These are phyloP conservation scores for Nematopogon swammerdamellus DNA, from an alignment of 2,888 invertebrate species.

Conservation along the genomic window DNA sequence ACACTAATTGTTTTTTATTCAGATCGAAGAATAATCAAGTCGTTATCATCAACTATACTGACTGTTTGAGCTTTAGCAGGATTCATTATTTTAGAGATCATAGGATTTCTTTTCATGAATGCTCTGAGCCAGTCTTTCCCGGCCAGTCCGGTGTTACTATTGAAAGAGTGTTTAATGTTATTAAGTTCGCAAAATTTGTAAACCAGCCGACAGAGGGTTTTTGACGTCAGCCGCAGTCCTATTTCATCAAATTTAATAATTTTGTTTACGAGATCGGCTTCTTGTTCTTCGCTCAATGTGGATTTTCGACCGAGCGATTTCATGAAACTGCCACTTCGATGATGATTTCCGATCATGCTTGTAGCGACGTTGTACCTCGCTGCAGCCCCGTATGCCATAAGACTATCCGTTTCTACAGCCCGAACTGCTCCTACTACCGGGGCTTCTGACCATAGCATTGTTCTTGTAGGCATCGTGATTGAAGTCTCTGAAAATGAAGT, in stretches of 20 bases:
- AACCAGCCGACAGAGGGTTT: slow-evolving; percentile 10
- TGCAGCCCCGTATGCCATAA: slow-evolving; percentile 13
- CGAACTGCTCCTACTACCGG: slow-evolving; percentile 2
- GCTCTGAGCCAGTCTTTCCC: slow-evolving; percentile 15
- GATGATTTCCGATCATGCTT: slow-evolving; percentile 15
- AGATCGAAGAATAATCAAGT: no score
- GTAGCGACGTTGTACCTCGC: slow-evolving; percentile 15
- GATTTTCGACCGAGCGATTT: slow-evolving; percentile 14
- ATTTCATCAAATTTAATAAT: slow-evolving; percentile 11
- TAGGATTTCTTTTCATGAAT: slow-evolving; percentile 14
- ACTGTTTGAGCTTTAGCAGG: slow-evolving; percentile 16
- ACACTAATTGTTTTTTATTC: no score
- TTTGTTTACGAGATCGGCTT: slow-evolving; percentile 12
- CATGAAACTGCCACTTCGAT: slow-evolving; percentile 10
- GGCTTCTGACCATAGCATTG: no score
- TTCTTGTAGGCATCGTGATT: no score
- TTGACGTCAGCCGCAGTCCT: slow-evolving; percentile 7
- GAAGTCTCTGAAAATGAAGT: no score
- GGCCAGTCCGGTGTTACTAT: slow-evolving; percentile 8
- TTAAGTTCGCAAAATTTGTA: slow-evolving; percentile 15
- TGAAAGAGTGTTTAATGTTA: slow-evolving; percentile 15
- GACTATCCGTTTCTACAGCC: slow-evolving; percentile 13
- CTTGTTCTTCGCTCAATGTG: slow-evolving; percentile 13
- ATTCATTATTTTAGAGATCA: slow-evolving; percentile 15
- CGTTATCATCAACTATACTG: no score